Percentiles rank a stretch among this genome's conserved stretches.
Conservation (phyloP, 2,888 invertebrate genomes). For the Parthenolecanium corni region DNA sequence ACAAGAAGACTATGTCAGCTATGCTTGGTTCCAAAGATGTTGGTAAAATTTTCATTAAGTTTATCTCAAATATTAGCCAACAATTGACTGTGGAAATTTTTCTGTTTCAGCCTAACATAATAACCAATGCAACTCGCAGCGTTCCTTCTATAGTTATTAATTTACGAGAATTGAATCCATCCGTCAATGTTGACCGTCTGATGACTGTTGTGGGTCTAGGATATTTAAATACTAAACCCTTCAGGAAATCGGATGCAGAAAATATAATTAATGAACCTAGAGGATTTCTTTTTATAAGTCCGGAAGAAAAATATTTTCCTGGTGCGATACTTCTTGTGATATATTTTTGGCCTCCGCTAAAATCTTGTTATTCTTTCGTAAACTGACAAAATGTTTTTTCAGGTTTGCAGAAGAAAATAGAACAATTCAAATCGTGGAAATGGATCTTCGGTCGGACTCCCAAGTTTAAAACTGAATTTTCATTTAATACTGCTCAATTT, state of each 20-base stretch:
- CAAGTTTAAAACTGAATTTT: conserved; percentile 55
- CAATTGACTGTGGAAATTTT: no score
- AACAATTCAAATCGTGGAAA: conserved; percentile 65
- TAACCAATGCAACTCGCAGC: conserved; percentile 76
- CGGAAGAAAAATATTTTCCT: conserved; percentile 78
- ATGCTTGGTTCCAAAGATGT: conserved; percentile 65
- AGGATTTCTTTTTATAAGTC: conserved; percentile 76
- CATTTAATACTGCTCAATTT: background rate
- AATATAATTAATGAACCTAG: conserved; percentile 36
- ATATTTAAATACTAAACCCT: conserved; percentile 60
- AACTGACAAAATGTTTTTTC: conserved; percentile 26
- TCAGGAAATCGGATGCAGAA: no score
- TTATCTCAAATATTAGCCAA: no score
- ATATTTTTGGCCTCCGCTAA: background rate
- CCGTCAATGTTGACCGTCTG: conserved; percentile 57
- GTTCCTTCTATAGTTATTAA: conserved; percentile 71
- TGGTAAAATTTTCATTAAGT: conserved; percentile 37
- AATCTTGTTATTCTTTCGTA: background rate
- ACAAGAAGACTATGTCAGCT: conserved; percentile 60
- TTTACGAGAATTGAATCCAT: conserved; percentile 60
- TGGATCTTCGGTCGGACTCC: conserved; percentile 85
- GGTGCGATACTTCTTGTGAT: conserved; percentile 42
- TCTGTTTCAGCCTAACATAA: conserved; percentile 55
- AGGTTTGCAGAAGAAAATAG: conserved; percentile 59
- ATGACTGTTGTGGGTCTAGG: conserved; percentile 73